Conservation (phyloP, 2,888 invertebrate species). For the Lepidochitona cinerea region DNA sequence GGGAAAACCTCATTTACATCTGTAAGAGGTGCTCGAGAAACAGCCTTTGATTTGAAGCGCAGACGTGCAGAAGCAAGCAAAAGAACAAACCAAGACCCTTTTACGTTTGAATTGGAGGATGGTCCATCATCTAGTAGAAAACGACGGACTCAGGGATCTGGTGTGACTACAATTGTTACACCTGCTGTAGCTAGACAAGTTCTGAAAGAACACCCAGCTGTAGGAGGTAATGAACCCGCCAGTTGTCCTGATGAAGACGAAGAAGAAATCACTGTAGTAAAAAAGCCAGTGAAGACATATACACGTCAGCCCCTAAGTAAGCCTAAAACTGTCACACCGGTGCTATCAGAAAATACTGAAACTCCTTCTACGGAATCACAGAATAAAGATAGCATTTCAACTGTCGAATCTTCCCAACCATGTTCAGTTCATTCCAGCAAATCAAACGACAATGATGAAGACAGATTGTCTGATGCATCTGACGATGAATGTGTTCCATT, state of each 20-base stretch:
- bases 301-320: conserved; percentile 18
- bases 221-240: neutral
- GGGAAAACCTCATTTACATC: conserved; percentile 59
- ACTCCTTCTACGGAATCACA: neutral
- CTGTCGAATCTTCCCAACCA: neutral
- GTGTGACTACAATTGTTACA: neutral
- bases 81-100: conserved; percentile 45
- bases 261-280: conserved; percentile 29
- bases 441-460: neutral
- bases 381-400: neutral
- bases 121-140: conserved; percentile 17
- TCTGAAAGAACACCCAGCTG: neutral
- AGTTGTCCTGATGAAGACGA: conserved; percentile 30
- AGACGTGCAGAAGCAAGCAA: conserved; percentile 14
- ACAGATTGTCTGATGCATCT: neutral
- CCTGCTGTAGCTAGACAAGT: neutral
- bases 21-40: conserved; percentile 29
- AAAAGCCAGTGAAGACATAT: conserved; percentile 37
- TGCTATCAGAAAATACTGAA: neutral
- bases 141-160: neutral
- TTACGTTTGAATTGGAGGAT: conserved; percentile 58
- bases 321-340: neutral
- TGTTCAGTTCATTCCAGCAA: neutral
- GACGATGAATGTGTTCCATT: neutral
- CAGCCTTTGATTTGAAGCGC: conserved; percentile 5